Percentiles rank a stretch among this genome's conserved stretches.
These are phyloP conservation scores for Ibycter americanus DNA, from an alignment of 2,797 vertebrate genomes.

Conservation along the genomic window DNA sequence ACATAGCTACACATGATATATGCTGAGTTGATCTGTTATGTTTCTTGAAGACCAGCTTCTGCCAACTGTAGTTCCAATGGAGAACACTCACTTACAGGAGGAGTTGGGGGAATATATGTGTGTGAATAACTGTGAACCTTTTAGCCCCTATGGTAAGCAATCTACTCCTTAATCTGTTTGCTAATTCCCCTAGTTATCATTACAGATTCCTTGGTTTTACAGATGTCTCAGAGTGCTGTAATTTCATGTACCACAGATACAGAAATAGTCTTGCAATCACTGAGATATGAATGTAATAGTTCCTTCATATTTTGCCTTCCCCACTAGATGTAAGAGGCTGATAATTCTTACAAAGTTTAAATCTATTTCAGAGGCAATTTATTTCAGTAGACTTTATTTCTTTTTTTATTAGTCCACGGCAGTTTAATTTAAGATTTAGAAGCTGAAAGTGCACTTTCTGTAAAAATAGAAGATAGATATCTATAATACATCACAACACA, in stretches of 20 bases:
- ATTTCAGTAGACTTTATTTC: conserved; percentile 15
- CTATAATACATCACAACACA: neutral
- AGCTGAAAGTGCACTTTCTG: neutral
- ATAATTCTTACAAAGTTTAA: conserved; percentile 38
- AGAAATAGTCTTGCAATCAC: neutral
- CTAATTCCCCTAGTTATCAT: neutral
- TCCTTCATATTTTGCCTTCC: conserved; percentile 10
- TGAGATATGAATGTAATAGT: conserved; percentile 35
- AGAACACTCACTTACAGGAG: neutral
- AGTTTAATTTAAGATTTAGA: conserved; percentile 49
- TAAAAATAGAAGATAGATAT: neutral
- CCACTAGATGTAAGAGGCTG: conserved; percentile 6
- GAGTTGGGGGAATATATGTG: neutral
- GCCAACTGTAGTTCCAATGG: fast-evolving
- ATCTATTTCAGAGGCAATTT: conserved; percentile 41
- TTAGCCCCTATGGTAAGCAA: neutral
- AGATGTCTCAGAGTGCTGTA: neutral
- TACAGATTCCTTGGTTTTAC: neutral
- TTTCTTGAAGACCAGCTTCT: neutral
- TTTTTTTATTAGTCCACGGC: neutral
- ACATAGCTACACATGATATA: neutral
- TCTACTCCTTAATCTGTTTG: neutral
- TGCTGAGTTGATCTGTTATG: neutral
- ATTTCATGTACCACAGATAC: neutral
- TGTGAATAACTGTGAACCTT: neutral